A percentile compares a stretch with the other conserved stretches of the same genome.
phyloP scores from a whole-genome alignment of 2,113 vertebrate genomes.

The Halcyon senegalensis region DNA sequence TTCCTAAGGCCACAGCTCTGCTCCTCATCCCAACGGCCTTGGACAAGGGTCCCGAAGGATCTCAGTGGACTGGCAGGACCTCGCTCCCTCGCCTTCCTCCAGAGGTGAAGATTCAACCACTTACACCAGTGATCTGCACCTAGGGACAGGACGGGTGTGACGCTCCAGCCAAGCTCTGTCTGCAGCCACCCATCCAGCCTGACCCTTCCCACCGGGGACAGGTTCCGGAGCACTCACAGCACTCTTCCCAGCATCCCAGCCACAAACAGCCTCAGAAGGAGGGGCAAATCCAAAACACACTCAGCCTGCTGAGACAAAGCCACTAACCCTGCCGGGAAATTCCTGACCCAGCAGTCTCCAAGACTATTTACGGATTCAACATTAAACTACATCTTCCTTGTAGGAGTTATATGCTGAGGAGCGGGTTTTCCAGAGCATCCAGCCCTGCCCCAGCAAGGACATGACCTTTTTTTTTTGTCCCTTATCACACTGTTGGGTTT shows the following conservation, averaged over 20 bases:
- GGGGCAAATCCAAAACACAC: fast-evolving
- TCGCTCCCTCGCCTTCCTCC: not conserved
- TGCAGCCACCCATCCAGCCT: not conserved
- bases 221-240: not conserved
- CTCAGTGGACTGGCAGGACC: not conserved
- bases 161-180: not conserved
- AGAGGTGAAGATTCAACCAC: not conserved
- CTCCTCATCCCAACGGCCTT: fast-evolving
- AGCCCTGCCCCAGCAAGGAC: not conserved
- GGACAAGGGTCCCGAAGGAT: not conserved
- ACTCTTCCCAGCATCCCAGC: fast-evolving
- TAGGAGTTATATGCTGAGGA: not conserved
- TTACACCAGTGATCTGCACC: not conserved
- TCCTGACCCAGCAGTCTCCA: not conserved
- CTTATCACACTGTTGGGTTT: fast-evolving
- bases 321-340: not conserved
- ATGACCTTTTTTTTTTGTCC: not conserved
- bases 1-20: not conserved
- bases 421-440: not conserved
- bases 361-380: not conserved
- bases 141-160: not conserved
- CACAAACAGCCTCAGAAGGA: fast-evolving
- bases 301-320: not conserved
- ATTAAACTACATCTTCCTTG: not conserved
- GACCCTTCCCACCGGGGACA: not conserved